Percentiles rank a stretch among this genome's conserved stretches.
Evolutionary conservation across 2,797 vertebrate species (phyloP).

Genomic region (Acanthurus lineatus): DNA sequence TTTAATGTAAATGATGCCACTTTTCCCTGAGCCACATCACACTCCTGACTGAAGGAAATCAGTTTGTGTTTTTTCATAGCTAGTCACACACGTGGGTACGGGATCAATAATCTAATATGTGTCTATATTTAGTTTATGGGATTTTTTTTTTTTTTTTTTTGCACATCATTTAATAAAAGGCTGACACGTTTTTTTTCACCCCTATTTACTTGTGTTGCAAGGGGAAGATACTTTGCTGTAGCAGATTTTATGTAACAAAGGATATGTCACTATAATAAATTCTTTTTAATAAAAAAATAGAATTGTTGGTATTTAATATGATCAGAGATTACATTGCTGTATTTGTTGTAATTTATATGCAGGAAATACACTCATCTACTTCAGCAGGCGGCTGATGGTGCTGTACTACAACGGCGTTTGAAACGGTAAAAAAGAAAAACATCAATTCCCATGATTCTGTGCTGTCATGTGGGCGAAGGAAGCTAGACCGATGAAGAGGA

Average conservation of each 20-base stretch:
- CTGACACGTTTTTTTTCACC: conserved; percentile 86
- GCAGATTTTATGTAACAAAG: conserved; percentile 96
- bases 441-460: conserved; percentile 80
- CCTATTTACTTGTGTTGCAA: conserved; percentile 92
- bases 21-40: conserved; percentile 82
- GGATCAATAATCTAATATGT: conserved; percentile 86
- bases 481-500: conserved; percentile 72
- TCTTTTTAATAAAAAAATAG: conserved; percentile 92
- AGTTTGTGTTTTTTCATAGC: conserved; percentile 78
- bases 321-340: conserved; percentile 70
- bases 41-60: conserved; percentile 80
- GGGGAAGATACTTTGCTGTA: conserved; percentile 94
- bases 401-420: neutral
- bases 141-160: conserved; percentile 78
- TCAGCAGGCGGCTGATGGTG: neutral
- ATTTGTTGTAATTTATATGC: neutral
- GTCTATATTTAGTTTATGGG: conserved; percentile 90
- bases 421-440: conserved; percentile 23
- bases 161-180: conserved; percentile 89
- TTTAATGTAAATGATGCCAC: conserved; percentile 83
- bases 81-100: conserved; percentile 80
- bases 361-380: neutral
- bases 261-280: conserved; percentile 94
- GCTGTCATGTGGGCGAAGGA: conserved; percentile 75
- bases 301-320: conserved; percentile 85